Evolutionary conservation across 2,888 invertebrate genomes (phyloP), one percentile per base, ranked within the genome.

Genomic region (Subacronicta megacephala): DNA sequence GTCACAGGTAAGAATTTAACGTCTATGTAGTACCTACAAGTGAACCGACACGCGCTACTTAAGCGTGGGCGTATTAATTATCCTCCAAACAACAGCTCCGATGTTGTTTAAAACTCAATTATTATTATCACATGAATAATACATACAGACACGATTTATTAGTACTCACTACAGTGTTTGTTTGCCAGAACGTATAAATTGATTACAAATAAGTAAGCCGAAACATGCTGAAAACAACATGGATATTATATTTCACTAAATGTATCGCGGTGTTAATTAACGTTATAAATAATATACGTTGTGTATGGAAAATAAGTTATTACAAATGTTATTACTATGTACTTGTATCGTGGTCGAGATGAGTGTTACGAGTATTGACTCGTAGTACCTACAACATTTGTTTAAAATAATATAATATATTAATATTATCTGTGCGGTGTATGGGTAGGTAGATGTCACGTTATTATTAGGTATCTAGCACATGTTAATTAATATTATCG

Each of bases 341-440:
- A 12, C 20, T 41, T 38, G 42, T 29, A 31, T 15, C 47, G 41
- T 36, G 52, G 37, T 41, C 20, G 18, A 13, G 36, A 47, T 44
- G 40, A 36, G 38, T 42, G n/a, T 60, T 63, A 63, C n/a, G n/a
- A n/a, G n/a, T n/a, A 63, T 67, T 71, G 52, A 60, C 38, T 61
- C 60, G 54, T 7, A n/a, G 23, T 29, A n/a, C 12, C 16, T n/a
- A n/a, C n/a, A n/a, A n/a, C n/a, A n/a, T n/a, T n/a, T n/a, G n/a
- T n/a, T n/a, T n/a, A n/a, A n/a, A n/a, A n/a, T n/a, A n/a, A n/a
- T n/a, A n/a, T n/a, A n/a, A n/a, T n/a, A n/a, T n/a, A n/a, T n/a
- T n/a, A n/a, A n/a, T n/a, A n/a, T n/a, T n/a, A n/a, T n/a, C n/a
- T n/a, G n/a, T n/a, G n/a, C n/a, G n/a, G n/a, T n/a, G n/a, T n/a